Base-by-base conservation (phyloP, 2,888 invertebrate genomes). In the Ptychoptera contaminata region DNA sequence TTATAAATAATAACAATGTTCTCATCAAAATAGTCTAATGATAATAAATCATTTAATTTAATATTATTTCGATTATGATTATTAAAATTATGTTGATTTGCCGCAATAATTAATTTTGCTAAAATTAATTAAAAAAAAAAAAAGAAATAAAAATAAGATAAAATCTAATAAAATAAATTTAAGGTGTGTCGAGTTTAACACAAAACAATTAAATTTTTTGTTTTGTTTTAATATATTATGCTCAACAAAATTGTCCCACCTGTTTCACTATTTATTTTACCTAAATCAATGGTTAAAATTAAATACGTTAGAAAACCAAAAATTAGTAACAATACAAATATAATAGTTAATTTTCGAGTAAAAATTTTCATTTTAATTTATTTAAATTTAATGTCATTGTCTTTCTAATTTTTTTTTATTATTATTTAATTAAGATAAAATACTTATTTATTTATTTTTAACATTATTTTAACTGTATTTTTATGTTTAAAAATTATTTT, bases 1-100 rank as follows among this genome's bases (percentile, higher is more conserved):
- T 96, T 96, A 65, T 96, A 96, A 54, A 96, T 82, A 49, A 96
- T 75, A 41, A 93, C 77, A 50, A 82, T 60, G 57, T 83, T 76
- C 58, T 84, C 78, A 46, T 73, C 72, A 54, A 65, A 67, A 47
- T 62, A 42, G 34, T 35, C 35, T 32, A 11, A 11, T 32, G 32
- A 32, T 23, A 23, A 23, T 23, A 23, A 23, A 7, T 23, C 23
- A 23, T 23, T 23, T 23, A 23, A 23, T 7, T 23, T 23, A 5
- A 23, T 23, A 23, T 23, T 23, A 23, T 23, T 23, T 23, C 4
- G 30, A 12, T 40, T 40, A 7, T 12, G 9, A 40, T 40, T 40
- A 15, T 30, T 14, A 23, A 30, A 30, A 32, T 9, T 15, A 32
- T 31, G 12, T 11, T 40, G 40, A 31, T 32, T 40, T 32, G 32